phyloP scores from a whole-genome alignment of 53 echinoderm and acorn worm genomes.

The Luidia sarsii region DNA sequence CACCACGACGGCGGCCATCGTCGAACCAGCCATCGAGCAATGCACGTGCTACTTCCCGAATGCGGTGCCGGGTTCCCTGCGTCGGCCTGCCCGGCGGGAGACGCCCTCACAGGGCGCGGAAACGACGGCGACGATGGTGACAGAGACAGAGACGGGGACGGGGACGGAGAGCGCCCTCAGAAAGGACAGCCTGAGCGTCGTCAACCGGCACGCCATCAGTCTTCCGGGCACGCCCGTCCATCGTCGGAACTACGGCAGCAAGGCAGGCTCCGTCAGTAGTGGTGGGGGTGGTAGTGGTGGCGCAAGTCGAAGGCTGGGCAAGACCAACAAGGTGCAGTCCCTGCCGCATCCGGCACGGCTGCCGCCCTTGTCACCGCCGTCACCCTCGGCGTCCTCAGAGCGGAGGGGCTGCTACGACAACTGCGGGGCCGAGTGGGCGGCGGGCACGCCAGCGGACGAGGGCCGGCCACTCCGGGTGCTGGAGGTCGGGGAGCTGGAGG shows the following conservation, averaged over 20 bases:
- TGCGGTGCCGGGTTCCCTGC: no score
- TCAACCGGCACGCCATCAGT: constrained; percentile 21
- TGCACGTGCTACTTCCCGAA: constrained; percentile 35
- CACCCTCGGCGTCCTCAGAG: not conserved
- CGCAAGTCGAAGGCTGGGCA: constrained; percentile 17
- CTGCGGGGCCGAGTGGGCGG: constrained; percentile 11
- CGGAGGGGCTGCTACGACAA: constrained; percentile 22
- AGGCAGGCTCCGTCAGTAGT: not conserved
- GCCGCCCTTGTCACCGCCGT: no score
- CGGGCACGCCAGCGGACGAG: not conserved
- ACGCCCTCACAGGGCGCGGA: no score
- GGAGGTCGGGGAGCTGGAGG: constrained; percentile 21
- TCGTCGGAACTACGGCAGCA: constrained; percentile 19
- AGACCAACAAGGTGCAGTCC: constrained; percentile 10
- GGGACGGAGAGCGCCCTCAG: not conserved
- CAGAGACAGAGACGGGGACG: not conserved
- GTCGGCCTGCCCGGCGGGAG: not conserved
- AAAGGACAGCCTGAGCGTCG: constrained; percentile 14
- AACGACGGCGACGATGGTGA: no score
- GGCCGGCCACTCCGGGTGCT: not conserved
- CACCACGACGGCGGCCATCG: no score
- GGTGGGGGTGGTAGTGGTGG: not conserved
- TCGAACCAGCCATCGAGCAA: not conserved
- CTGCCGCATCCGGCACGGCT: no score
- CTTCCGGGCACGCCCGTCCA: constrained; percentile 36